Evolutionary conservation across 2,888 invertebrate genomes (phyloP), one percentile per base, ranked within the genome.

Genomic region (Taphrorychus bicolor): DNA sequence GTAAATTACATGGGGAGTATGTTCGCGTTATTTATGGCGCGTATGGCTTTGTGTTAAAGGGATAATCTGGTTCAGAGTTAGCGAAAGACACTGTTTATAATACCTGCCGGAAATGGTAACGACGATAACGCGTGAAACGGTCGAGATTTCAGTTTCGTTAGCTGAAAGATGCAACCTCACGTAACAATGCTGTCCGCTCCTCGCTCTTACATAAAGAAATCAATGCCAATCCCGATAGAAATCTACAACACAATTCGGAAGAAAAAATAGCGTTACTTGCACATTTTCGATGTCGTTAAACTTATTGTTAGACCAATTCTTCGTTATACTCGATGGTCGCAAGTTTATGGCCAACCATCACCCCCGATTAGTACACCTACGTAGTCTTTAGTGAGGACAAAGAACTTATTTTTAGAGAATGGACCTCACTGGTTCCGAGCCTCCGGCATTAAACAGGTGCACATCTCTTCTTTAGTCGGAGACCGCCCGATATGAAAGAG

Each of bases 171-270:
- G 63, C 63, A 56, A 32, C 19, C 45, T 63, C 63, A 63, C 54
- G 45, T 24, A 51, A 58, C 52, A 58, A 64, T 22, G 51, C 5
- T 51, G 51, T 45, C 60, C 48, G 42, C 22, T 32, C 51, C 56
- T 24, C 53, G 64, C 57, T 59, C 49, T 66, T 66, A 66, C 51
- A 60, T 65, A 65, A 65, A 59, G 65, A 65, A 65, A 65, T 66
- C 66, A 66, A 66, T 66, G 66, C 66, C 53, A 66, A 66, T 59
- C 49, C 56, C 45, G 66, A 66, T 66, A 60, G 53, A 56, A 59
- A 66, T 66, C 60, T 66, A 59, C 32, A 60, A 48, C 59, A 66
- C 49, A 54, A 59, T 60, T 56, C 60, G 66, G 60, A 66, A 60
- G 66, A 66, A 66, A 66, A 64, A 65, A 59, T 24, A 32, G 41